Base-by-base conservation (phyloP, 2,113 vertebrate species). In the Shinisaurus crocodilurus region DNA sequence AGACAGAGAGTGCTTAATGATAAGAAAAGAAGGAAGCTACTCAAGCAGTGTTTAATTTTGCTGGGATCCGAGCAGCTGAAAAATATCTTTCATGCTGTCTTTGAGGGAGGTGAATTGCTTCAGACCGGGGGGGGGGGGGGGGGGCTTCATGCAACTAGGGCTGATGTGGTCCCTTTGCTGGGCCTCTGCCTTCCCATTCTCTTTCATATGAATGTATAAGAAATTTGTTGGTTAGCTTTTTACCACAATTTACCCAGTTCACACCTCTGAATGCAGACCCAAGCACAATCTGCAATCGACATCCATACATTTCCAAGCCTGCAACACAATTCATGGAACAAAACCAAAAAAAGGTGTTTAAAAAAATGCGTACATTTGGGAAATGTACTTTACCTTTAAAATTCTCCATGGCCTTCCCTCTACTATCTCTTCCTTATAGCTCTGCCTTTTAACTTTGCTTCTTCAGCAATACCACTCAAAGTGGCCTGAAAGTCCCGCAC, bases 11-110 rank as follows among this genome's bases (percentile, higher is more conserved):
- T 5, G 10, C 82, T 88, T 23, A 90, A 93, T 91, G 85, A 25
- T 63, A 90, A 95, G 91, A 60, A 9, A 85, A 87, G 86, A 94
- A 43, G 1, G 48, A 90, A 82, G 70, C 8, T 40, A 16, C 25
- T 72, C 37, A 80, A 93, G 74, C 89, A 82, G 87, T 86, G 94
- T 75, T 94, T 92, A 89, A 95, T 63, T 77, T 89, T 90, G 90
- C 48, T 91, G 60, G 75, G 88, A 88, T 77, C 67, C n/a, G 88
- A 95, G 89, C 81, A 92, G 84, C 76, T 86, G 77, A 50, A 90
- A 37, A 60, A 48, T 45, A 57, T 23, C 2, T 70, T 83, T 67
- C 65, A 45, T 89, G 50, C 15, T 86, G 94, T 94, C 92, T n/a
- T 60, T 84, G 57, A 81, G 67, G 32, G 45, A 92, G 88, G 0